Percentiles rank a stretch among this genome's conserved stretches.
phyloP scores from a whole-genome alignment of 2,797 vertebrate genomes.

The Nyctibius grandis region DNA sequence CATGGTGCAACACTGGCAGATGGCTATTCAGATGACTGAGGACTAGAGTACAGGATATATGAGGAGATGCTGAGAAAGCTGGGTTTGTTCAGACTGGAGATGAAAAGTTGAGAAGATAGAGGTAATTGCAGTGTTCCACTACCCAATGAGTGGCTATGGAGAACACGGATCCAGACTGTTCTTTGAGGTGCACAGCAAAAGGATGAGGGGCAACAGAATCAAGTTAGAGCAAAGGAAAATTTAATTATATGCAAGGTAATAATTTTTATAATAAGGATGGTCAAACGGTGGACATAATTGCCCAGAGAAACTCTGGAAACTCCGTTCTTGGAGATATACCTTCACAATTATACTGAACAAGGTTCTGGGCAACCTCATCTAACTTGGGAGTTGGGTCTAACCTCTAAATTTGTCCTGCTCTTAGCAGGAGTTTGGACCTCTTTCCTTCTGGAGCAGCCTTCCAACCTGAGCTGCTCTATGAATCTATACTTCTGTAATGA shows the following conservation, averaged over 20 bases:
- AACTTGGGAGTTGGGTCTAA: not conserved
- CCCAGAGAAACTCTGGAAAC: not conserved
- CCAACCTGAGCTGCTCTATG: not conserved
- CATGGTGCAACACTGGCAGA: not conserved
- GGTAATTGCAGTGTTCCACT: not conserved
- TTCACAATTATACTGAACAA: not conserved
- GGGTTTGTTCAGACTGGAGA: not conserved
- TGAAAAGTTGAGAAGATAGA: not conserved
- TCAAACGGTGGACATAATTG: not conserved
- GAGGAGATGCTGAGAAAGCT: not conserved
- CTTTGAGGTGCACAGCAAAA: not conserved
- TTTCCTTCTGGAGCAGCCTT: not conserved
- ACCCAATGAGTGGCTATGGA: not conserved
- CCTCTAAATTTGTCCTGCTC: not conserved
- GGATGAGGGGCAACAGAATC: not conserved
- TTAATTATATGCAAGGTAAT: not conserved
- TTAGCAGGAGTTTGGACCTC: not conserved
- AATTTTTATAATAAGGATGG: not conserved
- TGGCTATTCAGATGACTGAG: not conserved
- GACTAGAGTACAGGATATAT: not conserved
- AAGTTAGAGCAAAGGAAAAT: not conserved
- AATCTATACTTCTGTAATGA: not conserved
- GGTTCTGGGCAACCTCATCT: not conserved
- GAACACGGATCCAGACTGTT: not conserved
- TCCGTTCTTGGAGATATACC: not conserved